Conservation (phyloP, 2,797 vertebrate genomes). For the Bovichtus diacanthus region DNA sequence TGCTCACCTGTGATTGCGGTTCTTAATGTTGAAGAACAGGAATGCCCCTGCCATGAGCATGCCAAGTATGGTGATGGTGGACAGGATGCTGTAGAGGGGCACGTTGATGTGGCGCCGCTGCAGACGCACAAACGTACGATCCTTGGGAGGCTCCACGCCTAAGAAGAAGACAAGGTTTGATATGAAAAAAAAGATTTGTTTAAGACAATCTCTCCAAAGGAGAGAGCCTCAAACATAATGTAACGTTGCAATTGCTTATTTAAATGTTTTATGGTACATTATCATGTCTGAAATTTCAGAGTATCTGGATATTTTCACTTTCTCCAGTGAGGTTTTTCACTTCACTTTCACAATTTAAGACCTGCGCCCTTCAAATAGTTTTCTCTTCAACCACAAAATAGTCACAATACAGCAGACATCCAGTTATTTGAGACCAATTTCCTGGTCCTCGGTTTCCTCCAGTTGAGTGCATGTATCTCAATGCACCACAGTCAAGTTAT, state of each 20-base stretch:
- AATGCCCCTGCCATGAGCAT: constrained; percentile 99
- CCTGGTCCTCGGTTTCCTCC: constrained; percentile 31
- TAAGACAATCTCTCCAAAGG: not conserved
- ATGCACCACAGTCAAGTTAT: constrained; percentile 55
- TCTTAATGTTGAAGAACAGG: constrained; percentile 99
- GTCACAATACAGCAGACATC: constrained; percentile 27
- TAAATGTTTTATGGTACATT: not conserved
- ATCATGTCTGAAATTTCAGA: not conserved
- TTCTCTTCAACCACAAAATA: constrained; percentile 22
- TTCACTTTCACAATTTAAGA: constrained; percentile 3
- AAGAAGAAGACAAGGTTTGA: constrained; percentile 15
- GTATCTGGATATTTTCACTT: not conserved
- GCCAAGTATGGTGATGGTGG: constrained; percentile 95
- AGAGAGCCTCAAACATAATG: too few species aligned
- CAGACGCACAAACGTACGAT: constrained; percentile 93
- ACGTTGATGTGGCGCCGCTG: constrained; percentile 97
- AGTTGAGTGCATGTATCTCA: constrained; percentile 38
- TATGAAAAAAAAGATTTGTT: not conserved
- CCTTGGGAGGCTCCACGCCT: constrained; percentile 97
- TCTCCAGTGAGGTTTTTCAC: constrained; percentile 3
- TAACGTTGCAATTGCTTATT: not conserved
- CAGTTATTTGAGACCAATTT: constrained; percentile 51
- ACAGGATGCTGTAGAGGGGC: constrained; percentile 97
- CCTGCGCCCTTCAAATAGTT: constrained; percentile 14
- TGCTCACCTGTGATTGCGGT: constrained; percentile 97